Evolutionary conservation across 2,888 invertebrate genomes (phyloP).

Genomic region (Nineta flava): DNA sequence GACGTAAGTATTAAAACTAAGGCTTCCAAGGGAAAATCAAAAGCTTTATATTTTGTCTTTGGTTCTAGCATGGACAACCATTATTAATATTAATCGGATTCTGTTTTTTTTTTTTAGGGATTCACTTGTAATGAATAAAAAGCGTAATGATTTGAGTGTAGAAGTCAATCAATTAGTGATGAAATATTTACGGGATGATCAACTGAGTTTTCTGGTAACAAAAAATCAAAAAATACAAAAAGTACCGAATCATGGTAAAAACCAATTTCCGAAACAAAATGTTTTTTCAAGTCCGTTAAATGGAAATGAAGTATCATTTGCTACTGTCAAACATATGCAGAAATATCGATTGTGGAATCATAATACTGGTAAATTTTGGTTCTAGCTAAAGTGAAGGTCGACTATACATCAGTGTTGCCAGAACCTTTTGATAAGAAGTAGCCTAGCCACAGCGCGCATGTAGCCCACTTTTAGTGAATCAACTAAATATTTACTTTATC

Average conservation of each 20-base stretch:
- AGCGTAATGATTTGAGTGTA: conserved; percentile 30
- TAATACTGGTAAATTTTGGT: neutral
- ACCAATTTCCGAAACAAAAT: neutral
- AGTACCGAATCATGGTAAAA: conserved; percentile 8
- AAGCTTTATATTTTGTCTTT: too few relatives aligned
- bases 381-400: too few relatives aligned
- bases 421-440: too few relatives aligned
- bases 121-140: conserved; percentile 5
- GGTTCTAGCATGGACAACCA: neutral
- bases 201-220: conserved; percentile 24
- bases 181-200: conserved; percentile 36
- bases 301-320: conserved; percentile 46
- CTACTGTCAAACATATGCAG: conserved; percentile 56
- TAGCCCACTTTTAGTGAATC: too few relatives aligned
- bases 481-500: too few relatives aligned
- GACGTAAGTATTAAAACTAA: neutral
- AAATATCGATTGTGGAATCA: conserved; percentile 35
- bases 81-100: neutral
- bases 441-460: too few relatives aligned
- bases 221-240: conserved; percentile 16
- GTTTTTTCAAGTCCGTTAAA: conserved; percentile 8
- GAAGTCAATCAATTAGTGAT: conserved; percentile 36
- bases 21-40: too few relatives aligned
- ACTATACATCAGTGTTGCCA: too few relatives aligned
- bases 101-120: neutral